Evolutionary conservation across 2,797 vertebrate species (phyloP), one percentile per base, ranked within the genome.

Genomic region (Manis crassicaudata): DNA sequence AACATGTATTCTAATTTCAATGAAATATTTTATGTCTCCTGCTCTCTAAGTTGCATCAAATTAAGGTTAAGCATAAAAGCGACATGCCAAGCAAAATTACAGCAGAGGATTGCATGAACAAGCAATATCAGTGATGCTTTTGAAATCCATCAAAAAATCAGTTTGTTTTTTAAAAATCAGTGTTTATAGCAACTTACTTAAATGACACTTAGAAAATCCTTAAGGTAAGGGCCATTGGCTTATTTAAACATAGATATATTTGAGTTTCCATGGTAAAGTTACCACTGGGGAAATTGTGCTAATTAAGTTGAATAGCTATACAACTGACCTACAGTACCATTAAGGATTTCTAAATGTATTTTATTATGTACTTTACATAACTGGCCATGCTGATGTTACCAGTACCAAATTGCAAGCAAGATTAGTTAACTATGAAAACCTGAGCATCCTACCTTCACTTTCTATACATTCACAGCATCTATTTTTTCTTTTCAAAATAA

Each of bases 281-380:
- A 97, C 96, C 95, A 97, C 62, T 97, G 93, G 35, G 62, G 56
- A 90, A 94, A 94, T 16, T 95, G 85, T 96, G 95, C 68, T 81
- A 92, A 76, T 82, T 96, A 97, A 96, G 73, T 72, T 95, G 80
- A 97, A 95, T 54, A 97, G 92, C 97, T 94, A 88, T 29, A 96
- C 85, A 92, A 96, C 92, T 97, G 97, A 94, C 95, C 95, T 94
- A 98, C 96, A 97, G 95, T 96, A 97, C 90, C 95, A 84, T 97
- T 96, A 96, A 96, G 94, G 97, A 97, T 97, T 95, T 96, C 97
- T 96, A 98, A 97, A 96, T 94, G 95, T 93, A 96, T 96, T 90
- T 97, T 97, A 98, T 97, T 96, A 93, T 92, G 94, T 96, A 98
- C 96, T 95, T 81, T 97, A 72, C 82, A 91, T 93, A 97, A 95